phyloP scores from a whole-genome alignment of 2,888 invertebrate genomes.

The Sceliomorpha sp. region DNA sequence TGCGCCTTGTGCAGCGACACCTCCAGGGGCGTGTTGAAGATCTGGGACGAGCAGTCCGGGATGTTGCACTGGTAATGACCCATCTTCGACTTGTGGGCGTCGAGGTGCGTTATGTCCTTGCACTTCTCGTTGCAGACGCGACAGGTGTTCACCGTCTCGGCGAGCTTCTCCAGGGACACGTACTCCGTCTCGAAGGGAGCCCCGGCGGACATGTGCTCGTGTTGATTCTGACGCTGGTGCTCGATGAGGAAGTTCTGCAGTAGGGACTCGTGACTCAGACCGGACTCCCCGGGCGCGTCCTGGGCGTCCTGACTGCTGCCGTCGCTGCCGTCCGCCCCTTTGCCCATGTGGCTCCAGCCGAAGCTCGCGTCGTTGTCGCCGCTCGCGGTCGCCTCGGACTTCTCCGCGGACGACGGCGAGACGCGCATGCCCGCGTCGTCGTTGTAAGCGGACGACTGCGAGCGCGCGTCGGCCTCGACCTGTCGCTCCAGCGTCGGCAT shows the following conservation, averaged over 20 bases:
- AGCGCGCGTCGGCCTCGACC: conserved; percentile 26
- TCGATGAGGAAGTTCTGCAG: conserved; percentile 75
- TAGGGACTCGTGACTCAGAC: conserved; percentile 67
- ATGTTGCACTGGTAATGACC: conserved; percentile 82
- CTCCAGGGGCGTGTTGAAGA: conserved; percentile 71
- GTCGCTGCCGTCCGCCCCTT: conserved; percentile 2
- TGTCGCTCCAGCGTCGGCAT: conserved; percentile 63
- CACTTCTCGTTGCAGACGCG: conserved; percentile 84
- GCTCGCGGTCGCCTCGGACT: conserved; percentile 51
- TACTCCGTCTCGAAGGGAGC: conserved; percentile 82
- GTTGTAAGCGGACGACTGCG: conserved; percentile 5
- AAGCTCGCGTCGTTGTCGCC: conserved; percentile 52
- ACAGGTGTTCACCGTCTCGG: conserved; percentile 83
- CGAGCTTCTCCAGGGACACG: conserved; percentile 84
- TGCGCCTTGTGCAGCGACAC: conserved; percentile 74
- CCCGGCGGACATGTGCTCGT: conserved; percentile 64
- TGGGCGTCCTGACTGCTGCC: conserved; percentile 44
- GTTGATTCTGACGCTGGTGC: conserved; percentile 69
- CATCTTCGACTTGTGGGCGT: conserved; percentile 82
- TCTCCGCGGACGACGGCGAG: conserved; percentile 41
- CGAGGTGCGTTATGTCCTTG: conserved; percentile 82
- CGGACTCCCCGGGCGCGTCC: conserved; percentile 57
- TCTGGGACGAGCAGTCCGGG: conserved; percentile 73
- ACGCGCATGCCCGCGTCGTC: conserved; percentile 2
- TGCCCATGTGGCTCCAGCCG: conserved; percentile 68